phyloP scores from a whole-genome alignment of 2,113 vertebrate species.

The Psilopsiagon aurifrons region DNA sequence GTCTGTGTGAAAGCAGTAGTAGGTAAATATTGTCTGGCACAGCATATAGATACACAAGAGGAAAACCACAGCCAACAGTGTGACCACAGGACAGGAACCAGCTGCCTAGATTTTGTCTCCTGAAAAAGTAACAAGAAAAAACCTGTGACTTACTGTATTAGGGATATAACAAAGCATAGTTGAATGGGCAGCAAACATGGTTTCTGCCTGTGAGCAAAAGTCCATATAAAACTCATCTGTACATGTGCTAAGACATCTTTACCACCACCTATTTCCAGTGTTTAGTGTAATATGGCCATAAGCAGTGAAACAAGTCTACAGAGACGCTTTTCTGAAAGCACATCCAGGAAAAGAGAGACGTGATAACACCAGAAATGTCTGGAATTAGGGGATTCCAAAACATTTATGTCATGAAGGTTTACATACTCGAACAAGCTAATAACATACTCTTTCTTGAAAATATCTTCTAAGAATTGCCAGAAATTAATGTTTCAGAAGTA shows the following conservation, averaged over 20 bases:
- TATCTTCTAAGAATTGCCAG: neutral
- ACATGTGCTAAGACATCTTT: neutral
- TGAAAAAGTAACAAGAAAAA: conserved; percentile 55
- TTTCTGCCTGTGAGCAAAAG: neutral
- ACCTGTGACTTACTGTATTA: neutral
- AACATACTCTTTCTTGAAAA: neutral
- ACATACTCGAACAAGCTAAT: neutral
- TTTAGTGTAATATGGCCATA: neutral
- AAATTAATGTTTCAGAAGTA: neutral
- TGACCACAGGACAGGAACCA: conserved; percentile 62
- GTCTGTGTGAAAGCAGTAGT: conserved; percentile 65
- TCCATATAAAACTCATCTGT: neutral
- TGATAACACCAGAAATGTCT: neutral
- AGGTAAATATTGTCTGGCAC: conserved; percentile 70
- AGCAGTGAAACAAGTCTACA: neutral
- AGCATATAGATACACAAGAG: conserved; percentile 51
- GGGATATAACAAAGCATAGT: neutral
- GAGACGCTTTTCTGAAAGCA: neutral
- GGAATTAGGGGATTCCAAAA: neutral
- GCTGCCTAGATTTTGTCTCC: conserved; percentile 58
- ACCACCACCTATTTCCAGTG: neutral
- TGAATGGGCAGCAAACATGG: neutral
- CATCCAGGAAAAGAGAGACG: neutral
- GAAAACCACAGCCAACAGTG: conserved; percentile 56
- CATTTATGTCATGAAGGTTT: neutral